phyloP scores from a whole-genome alignment of 2,113 vertebrate species.

The Hystrix brachyura region DNA sequence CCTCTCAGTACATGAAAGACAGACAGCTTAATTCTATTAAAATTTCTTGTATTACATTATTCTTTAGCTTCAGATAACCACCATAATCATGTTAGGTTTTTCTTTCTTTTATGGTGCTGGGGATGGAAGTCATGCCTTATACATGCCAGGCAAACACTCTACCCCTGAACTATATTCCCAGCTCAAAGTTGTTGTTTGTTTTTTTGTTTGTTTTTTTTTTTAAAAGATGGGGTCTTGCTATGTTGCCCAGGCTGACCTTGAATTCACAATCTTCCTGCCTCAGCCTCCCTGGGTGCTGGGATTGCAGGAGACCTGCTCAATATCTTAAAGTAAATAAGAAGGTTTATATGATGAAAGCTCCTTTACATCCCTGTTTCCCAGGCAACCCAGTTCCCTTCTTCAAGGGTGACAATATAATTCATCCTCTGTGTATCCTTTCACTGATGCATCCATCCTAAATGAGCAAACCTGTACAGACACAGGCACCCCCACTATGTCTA shows the following conservation, averaged over 20 bases:
- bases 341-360: not conserved
- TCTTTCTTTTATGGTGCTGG: not conserved
- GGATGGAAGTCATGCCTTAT: not conserved
- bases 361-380: not conserved
- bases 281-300: not conserved
- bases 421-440: not conserved
- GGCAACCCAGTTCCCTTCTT: not conserved
- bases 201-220: too few species aligned
- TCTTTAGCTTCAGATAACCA: not conserved
- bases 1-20: not conserved
- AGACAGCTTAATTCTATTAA: not conserved
- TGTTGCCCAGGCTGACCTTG: not conserved
- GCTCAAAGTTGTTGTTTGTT: not conserved
- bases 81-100: not conserved
- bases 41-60: not conserved
- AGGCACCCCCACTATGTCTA: not conserved
- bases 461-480: not conserved
- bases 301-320: not conserved
- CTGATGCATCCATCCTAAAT: not conserved
- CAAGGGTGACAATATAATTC: not conserved
- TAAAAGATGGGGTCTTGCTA: not conserved
- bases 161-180: not conserved
- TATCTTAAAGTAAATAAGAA: not conserved
- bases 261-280: not conserved
- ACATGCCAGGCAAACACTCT: not conserved